Base-by-base conservation (phyloP, 2,888 invertebrate genomes). In the Atrina japonica region DNA sequence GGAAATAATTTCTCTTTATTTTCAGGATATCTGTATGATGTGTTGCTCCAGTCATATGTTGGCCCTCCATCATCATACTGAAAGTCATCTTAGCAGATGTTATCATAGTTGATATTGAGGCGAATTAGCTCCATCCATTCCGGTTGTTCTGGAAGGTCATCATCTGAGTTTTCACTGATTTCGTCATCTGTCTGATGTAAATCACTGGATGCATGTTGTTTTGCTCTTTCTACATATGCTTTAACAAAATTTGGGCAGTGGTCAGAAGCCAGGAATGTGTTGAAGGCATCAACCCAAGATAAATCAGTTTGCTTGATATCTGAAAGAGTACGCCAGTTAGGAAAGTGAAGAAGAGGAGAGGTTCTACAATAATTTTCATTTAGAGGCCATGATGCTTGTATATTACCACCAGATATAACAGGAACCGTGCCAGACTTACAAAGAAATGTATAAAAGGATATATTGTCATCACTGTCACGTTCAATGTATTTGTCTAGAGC, bases 51-150 rank as follows among this genome's bases (percentile, higher is more conserved):
- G 50, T 78, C 65, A 58, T 61, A 60, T 25, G 67, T 56, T 27
- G 74, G 74, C 6, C 80, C 80, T 3, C 76, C 78, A 70, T 78
- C 71, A 67, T 80, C 73, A 61, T 52, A 78, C 35, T 35, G 11
- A 11, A 35, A 35, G 5, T 35, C 35, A 35, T 35, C 35, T 35
- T 5, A 35, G 35, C 11, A 35, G 35, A 35, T 35, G 35, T 35
- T 35, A 35, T 35, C 35, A 11, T 7, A 35, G 35, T 35, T 35
- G 35, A 35, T 11, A 35, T 35, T 35, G 5, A 11, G 35, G 35
- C 35, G 35, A 35, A 35, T 35, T 35, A 7, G 35, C 14, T 77
- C 67, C 65, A 79, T 73, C 76, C 79, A 79, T 29, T 77, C 79
- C 9, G 78, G 77, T 40, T 72, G 67, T 16, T 72, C 58, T 6